A percentile compares a stretch with the other conserved stretches of the same genome.
phyloP scores from a whole-genome alignment of 1,140 invertebrate species.

The Calephelis virginiensis region DNA sequence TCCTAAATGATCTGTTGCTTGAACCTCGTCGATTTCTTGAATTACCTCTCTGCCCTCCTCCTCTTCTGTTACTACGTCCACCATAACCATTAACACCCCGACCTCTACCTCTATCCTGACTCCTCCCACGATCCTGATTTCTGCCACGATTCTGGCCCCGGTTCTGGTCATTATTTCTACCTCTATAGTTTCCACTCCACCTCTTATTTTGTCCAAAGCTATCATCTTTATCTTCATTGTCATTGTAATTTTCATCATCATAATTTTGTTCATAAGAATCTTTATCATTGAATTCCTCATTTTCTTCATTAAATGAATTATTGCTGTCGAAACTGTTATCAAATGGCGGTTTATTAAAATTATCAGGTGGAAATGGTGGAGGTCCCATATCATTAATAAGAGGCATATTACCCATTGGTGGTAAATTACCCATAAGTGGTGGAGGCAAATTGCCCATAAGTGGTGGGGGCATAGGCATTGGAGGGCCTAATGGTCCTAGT shows the following conservation, averaged over 20 bases:
- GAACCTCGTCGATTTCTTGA: slow-evolving; percentile 49
- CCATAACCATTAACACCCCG: slow-evolving; percentile 55
- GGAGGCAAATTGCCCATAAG: slow-evolving; percentile 43
- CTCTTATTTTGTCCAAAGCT: slow-evolving; percentile 52
- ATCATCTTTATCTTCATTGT: slow-evolving; percentile 54
- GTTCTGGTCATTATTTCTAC: slow-evolving; percentile 41
- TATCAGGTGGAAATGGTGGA: slow-evolving; percentile 57
- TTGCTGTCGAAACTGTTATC: slow-evolving; percentile 50
- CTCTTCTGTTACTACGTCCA: slow-evolving; percentile 44
- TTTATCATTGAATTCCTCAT: slow-evolving; percentile 62
- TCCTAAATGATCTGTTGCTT: slow-evolving; percentile 56
- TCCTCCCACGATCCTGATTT: slow-evolving; percentile 42
- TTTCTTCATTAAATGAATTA: slow-evolving; percentile 57
- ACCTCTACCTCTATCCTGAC: slow-evolving; percentile 42
- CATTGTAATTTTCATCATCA: slow-evolving; percentile 54
- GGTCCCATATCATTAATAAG: slow-evolving; percentile 45
- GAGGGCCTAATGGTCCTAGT: slow-evolving; percentile 1
- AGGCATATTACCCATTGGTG: slow-evolving; percentile 44
- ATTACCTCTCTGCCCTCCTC: slow-evolving; percentile 41
- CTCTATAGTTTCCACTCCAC: slow-evolving; percentile 56
- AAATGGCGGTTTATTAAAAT: slow-evolving; percentile 59
- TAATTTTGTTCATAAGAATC: slow-evolving; percentile 60
- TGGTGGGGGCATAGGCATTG: slow-evolving; percentile 52
- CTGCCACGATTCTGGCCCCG: slow-evolving; percentile 42
- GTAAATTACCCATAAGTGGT: slow-evolving; percentile 47